These are phyloP conservation scores for Erynnis tages DNA, from an alignment of 2,888 invertebrate genomes.

Conservation along the genomic window DNA sequence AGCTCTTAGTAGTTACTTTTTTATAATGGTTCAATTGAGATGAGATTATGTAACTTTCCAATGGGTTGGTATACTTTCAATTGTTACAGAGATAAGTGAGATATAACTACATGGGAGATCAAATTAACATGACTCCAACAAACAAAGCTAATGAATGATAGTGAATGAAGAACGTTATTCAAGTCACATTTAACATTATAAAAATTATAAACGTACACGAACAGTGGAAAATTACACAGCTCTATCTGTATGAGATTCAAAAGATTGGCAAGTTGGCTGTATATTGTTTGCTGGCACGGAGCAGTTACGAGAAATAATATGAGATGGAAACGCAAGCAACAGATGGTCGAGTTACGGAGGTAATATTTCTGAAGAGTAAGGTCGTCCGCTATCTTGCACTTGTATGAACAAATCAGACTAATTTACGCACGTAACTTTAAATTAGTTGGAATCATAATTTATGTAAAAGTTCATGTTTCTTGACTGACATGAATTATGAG, in stretches of 20 bases:
- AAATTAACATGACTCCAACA: constrained; percentile 18
- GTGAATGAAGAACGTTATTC: background rate
- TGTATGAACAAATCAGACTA: constrained; percentile 7
- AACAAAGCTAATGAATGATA: constrained; percentile 17
- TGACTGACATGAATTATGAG: background rate
- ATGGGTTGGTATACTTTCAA: background rate
- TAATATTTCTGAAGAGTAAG: constrained; percentile 6
- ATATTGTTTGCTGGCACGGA: constrained; percentile 14
- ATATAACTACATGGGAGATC: constrained; percentile 8
- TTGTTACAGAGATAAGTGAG: constrained; percentile 4
- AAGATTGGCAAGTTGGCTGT: constrained; percentile 18
- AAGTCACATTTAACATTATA: background rate
- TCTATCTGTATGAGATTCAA: constrained; percentile 7
- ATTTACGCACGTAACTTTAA: background rate
- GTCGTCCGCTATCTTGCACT: background rate
- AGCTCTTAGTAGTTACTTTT: too few relatives aligned
- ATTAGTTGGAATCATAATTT: constrained; percentile 6
- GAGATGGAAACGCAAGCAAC: constrained; percentile 7
- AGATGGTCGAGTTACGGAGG: constrained; percentile 14
- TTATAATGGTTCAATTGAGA: background rate
- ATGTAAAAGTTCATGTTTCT: background rate
- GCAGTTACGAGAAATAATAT: constrained; percentile 15
- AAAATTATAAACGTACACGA: constrained; percentile 10
- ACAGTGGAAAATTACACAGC: constrained; percentile 13
- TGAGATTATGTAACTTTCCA: constrained; percentile 2